Conservation (phyloP, 1,140 invertebrate genomes). For the Steinernema feltiae region DNA sequence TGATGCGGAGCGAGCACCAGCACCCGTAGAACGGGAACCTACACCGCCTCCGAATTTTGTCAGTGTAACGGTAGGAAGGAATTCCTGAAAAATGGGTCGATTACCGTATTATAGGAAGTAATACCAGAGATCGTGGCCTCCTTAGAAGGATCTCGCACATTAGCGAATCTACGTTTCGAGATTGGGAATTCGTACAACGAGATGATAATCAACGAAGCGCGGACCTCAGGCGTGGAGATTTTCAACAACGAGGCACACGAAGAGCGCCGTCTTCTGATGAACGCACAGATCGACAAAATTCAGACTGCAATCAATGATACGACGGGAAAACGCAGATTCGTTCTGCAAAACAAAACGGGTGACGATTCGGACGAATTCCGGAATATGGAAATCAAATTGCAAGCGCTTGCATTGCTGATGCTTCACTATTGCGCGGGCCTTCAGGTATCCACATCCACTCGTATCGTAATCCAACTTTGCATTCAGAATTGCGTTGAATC, state of each 20-base stretch:
- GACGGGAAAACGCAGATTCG: constrained; percentile 71
- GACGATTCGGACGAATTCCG: constrained; percentile 60
- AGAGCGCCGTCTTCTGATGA: constrained; percentile 58
- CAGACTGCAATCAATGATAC: constrained; percentile 63
- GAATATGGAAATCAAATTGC: constrained; percentile 61
- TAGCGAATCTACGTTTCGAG: constrained; percentile 57
- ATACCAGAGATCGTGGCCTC: constrained; percentile 23
- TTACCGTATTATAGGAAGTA: constrained; percentile 13
- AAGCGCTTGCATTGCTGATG: constrained; percentile 74
- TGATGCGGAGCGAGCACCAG: not conserved
- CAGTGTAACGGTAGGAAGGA: not conserved
- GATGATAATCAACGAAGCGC: constrained; percentile 71
- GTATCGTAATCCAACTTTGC: not conserved
- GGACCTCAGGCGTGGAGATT: constrained; percentile 71
- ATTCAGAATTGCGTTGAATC: not conserved
- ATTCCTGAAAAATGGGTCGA: not conserved
- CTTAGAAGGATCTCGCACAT: constrained; percentile 24
- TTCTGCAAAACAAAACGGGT: constrained; percentile 63
- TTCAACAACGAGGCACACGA: constrained; percentile 62
- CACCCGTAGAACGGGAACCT: not conserved
- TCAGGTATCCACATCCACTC: constrained; percentile 59
- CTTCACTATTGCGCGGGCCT: constrained; percentile 77
- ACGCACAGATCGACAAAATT: constrained; percentile 50
- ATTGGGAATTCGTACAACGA: constrained; percentile 65
- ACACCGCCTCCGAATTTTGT: constrained; percentile 8